Base-by-base conservation (phyloP, 1,140 invertebrate genomes). In the Pomacea maculata region DNA sequence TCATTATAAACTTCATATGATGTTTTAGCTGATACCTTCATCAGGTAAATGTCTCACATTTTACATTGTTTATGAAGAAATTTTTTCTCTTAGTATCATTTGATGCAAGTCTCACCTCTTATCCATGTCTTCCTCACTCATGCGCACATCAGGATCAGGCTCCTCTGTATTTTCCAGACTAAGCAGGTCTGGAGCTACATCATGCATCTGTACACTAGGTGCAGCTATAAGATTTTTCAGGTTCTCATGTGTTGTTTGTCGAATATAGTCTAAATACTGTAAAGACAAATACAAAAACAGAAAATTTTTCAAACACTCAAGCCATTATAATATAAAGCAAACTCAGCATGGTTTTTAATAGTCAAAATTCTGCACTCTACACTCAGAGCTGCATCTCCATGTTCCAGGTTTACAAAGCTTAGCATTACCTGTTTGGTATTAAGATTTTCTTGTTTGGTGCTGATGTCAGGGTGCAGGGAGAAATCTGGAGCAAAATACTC, bases 401-500 rank as follows among this genome's bases (percentile, higher is more conserved):
- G 34, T 67, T 64, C 8, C 54, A 21, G 45, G 19, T 64, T 34
- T 80, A 34, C 98, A 91, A 82, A 96, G 88, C 9, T 93, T 19
- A 17, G 34, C 70, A 83, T 93, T 89, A 96, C 96, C 97, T 99
- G 80, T 98, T 99, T 93, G 97, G 88, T 99, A 85, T 99, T 98
- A 78, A 99, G 93, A 92, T 99, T 99, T 89, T 99, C 99, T 14
- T 98, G 99, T 91, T 99, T 99, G 91, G 99, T 97, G 93, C 99
- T 99, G 9, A 98, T 98, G 90, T 97, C 98, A 85, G 99, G 99
- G 92, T 99, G 98, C 45, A 99, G 92, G 90, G 98, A 99, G 89
- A 99, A 99, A 90, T 99, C 98, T 0, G 98, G 98, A 1, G 97
- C 98, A 92, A 99, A 99, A 91, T 99, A 99, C 91, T 99, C 98